A percentile compares a stretch with the other conserved stretches of the same genome.
phyloP scores from a whole-genome alignment of 2,797 vertebrate species.

The Eulemur coronatus region DNA sequence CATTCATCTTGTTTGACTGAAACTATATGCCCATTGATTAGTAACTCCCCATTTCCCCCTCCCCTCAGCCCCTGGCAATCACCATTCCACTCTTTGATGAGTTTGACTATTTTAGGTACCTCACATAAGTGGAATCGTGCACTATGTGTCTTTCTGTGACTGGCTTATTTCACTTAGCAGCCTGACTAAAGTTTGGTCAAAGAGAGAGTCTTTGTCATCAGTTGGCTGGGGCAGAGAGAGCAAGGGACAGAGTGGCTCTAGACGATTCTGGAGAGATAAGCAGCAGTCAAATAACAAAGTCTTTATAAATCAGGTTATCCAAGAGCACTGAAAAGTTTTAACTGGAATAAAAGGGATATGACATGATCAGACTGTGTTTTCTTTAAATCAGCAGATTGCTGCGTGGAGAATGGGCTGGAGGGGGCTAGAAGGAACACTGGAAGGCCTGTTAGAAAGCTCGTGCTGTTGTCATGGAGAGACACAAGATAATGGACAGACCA shows the following conservation, averaged over 20 bases:
- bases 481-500: neutral
- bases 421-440: neutral
- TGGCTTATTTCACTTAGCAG: neutral
- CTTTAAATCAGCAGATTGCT: neutral
- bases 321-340: neutral
- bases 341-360: neutral
- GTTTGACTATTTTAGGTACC: neutral
- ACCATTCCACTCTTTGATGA: neutral
- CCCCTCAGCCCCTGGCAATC: neutral
- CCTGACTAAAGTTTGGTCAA: neutral
- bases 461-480: neutral
- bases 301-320: neutral
- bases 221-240: neutral
- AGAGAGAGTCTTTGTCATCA: neutral
- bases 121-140: neutral
- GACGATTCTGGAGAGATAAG: neutral
- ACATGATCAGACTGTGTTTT: neutral
- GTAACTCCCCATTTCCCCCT: neutral
- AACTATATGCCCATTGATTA: neutral
- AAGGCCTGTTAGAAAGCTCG: neutral
- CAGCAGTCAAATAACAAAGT: neutral
- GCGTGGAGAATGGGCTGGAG: neutral
- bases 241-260: neutral
- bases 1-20: neutral
- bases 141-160: neutral